Conservation (phyloP, 2,797 vertebrate genomes). For the Danio jaintianensis region DNA sequence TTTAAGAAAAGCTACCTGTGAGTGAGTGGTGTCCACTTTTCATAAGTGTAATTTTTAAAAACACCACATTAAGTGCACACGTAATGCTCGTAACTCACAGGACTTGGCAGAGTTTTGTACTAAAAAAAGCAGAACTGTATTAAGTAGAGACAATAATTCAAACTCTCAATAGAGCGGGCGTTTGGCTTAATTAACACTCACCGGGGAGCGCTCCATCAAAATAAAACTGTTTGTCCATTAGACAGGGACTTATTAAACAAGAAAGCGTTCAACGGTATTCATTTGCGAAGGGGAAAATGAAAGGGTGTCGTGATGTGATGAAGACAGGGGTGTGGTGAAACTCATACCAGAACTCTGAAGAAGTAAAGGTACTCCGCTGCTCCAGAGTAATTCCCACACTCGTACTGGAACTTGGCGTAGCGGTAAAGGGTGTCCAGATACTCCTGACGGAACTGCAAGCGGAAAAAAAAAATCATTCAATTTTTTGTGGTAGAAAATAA, state of each 20-base stretch:
- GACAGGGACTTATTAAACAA: conserved; percentile 40
- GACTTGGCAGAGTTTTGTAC: conserved; percentile 54
- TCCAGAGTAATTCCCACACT: conserved; percentile 98
- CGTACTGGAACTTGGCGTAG: conserved; percentile 98
- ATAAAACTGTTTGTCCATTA: conserved; percentile 49
- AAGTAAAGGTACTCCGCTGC: conserved; percentile 98
- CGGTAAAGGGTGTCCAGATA: conserved; percentile 97
- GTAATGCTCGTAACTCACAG: conserved; percentile 51
- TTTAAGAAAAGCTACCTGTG: conserved; percentile 11
- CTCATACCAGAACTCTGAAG: conserved; percentile 97
- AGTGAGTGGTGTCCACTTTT: conserved; percentile 34
- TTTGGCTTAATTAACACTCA: conserved; percentile 41
- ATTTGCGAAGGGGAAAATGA: conserved; percentile 35
- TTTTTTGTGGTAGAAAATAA: background rate
- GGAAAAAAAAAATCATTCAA: background rate
- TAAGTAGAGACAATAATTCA: conserved; percentile 54
- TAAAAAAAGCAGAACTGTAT: conserved; percentile 47
- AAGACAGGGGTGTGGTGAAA: conserved; percentile 23
- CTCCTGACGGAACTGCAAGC: conserved; percentile 91
- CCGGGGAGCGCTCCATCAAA: conserved; percentile 36
- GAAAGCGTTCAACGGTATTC: conserved; percentile 16
- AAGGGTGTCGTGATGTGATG: conserved; percentile 9
- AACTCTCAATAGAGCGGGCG: conserved; percentile 26
- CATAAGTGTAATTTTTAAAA: conserved; percentile 41
- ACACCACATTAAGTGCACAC: conserved; percentile 57